phyloP scores from a whole-genome alignment of 37 sponge, comb jelly and placozoan genomes.

The Hexactinellida sp. region DNA sequence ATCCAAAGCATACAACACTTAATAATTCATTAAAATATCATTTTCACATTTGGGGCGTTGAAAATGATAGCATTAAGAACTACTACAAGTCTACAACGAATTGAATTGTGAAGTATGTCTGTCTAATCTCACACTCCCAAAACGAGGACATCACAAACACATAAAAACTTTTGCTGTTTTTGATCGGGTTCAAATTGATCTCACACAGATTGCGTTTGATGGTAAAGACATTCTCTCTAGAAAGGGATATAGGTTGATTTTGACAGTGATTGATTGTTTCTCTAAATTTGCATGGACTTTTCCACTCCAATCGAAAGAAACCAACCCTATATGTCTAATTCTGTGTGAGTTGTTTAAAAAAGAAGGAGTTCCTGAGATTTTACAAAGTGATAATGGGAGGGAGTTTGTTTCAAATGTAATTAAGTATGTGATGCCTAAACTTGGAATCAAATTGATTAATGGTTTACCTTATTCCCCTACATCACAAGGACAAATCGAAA shows the following conservation, averaged over 20 bases:
- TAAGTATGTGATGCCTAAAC: too few relatives aligned
- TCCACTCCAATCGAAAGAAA: not conserved
- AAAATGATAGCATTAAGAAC: not conserved
- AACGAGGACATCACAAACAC: not conserved
- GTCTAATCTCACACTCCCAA: not conserved
- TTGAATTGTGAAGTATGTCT: not conserved
- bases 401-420: not conserved
- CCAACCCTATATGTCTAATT: not conserved
- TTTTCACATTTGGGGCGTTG: not conserved
- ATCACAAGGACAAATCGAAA: not conserved
- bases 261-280: not conserved
- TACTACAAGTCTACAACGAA: not conserved
- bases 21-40: not conserved
- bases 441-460: too few relatives aligned
- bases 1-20: not conserved
- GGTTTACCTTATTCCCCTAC: not conserved
- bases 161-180: not conserved
- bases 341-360: not conserved
- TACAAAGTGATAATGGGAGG: not conserved
- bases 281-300: too few relatives aligned
- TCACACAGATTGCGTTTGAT: not conserved
- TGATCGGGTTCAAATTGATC: not conserved
- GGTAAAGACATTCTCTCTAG: not conserved
- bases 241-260: not conserved
- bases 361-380: not conserved